A percentile compares a stretch with the other conserved stretches of the same genome.
These are phyloP conservation scores for Chaenocephalus aceratus DNA, from an alignment of 2,113 vertebrate genomes.

Conservation along the genomic window DNA sequence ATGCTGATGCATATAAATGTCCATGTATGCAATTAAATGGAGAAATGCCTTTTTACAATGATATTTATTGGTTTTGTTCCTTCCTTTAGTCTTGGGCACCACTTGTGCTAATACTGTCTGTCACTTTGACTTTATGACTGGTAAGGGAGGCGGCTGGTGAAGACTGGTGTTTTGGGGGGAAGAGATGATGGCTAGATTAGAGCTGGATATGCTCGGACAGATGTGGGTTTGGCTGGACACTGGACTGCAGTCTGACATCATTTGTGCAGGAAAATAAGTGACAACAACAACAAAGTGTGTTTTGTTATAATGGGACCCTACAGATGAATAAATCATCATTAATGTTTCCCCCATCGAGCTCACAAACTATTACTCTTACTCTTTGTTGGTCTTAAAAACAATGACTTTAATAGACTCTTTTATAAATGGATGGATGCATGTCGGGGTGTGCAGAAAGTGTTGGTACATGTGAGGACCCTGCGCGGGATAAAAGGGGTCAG, in stretches of 20 bases:
- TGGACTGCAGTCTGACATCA: conserved; percentile 53
- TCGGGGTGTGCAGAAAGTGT: conserved; percentile 12
- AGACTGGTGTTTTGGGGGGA: too few species aligned
- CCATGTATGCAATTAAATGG: conserved; percentile 70
- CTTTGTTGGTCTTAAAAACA: too few species aligned
- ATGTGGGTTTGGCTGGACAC: conserved; percentile 60
- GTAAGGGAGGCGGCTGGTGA: neutral
- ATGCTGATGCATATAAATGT: conserved; percentile 71
- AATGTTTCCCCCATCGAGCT: neutral
- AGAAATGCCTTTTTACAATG: conserved; percentile 68
- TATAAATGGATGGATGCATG: too few species aligned
- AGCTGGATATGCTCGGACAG: conserved; percentile 38
- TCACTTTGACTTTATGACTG: conserved; percentile 51
- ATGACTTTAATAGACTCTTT: too few species aligned
- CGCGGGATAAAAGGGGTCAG: neutral
- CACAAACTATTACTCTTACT: too few species aligned
- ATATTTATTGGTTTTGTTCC: conserved; percentile 64
- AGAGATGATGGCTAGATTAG: conserved; percentile 9
- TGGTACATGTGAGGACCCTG: conserved; percentile 9
- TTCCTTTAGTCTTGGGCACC: conserved; percentile 36
- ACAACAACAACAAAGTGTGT: conserved; percentile 45
- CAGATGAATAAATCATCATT: conserved; percentile 44
- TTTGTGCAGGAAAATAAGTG: neutral
- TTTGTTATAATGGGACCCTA: conserved; percentile 29
- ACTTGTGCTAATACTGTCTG: conserved; percentile 38